Evolutionary conservation across 64 coral and sea anemone species (phyloP).

Genomic region (Orbicella faveolata): DNA sequence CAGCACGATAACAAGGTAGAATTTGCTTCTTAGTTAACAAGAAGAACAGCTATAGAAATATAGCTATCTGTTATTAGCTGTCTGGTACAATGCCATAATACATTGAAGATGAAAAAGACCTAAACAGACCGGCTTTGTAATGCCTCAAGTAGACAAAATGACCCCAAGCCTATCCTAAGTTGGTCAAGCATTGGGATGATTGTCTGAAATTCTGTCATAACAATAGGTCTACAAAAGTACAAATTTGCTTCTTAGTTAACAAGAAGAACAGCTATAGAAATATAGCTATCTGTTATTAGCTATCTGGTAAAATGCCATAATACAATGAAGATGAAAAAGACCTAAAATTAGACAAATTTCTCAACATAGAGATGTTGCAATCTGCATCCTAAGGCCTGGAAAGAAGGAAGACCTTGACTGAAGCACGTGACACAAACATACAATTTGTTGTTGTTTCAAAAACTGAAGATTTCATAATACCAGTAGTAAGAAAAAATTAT

Average conservation of each 20-base stretch:
- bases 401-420: background rate
- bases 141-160: conserved; percentile 29
- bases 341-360: background rate
- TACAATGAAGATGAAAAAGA: too few species aligned
- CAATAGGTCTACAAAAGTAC: conserved; percentile 1
- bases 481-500: background rate
- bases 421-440: background rate
- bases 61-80: background rate
- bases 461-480: conserved; percentile 3
- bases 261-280: too few species aligned
- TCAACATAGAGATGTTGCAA: conserved; percentile 25
- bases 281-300: background rate
- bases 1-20: conserved; percentile 55
- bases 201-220: conserved; percentile 14
- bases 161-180: conserved; percentile 11
- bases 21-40: too few species aligned
- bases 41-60: too few species aligned
- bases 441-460: conserved; percentile 15
- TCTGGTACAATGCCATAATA: conserved; percentile 21
- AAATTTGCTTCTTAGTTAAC: too few species aligned
- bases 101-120: too few species aligned
- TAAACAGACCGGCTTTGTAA: conserved; percentile 29
- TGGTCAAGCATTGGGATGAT: conserved; percentile 18
- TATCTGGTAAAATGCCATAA: conserved; percentile 19
- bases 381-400: too few species aligned